Percentiles rank a stretch among this genome's conserved stretches.
These are phyloP conservation scores for Sebastes matsubarae DNA, from an alignment of 2,797 vertebrate species.

Conservation along the genomic window DNA sequence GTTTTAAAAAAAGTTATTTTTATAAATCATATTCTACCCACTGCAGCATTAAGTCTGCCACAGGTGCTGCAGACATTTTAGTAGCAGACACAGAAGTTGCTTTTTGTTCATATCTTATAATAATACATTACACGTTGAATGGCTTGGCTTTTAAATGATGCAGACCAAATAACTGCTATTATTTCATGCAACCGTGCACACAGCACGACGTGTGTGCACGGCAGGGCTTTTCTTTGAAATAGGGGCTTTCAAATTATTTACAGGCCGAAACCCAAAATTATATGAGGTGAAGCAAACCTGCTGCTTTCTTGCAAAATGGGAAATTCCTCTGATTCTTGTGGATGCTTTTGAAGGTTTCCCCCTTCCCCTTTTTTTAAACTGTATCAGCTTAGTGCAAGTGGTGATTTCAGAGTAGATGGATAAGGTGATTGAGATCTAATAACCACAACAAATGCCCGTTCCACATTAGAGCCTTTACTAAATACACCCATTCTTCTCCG, in stretches of 20 bases:
- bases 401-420: slow-evolving; percentile 64
- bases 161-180: slow-evolving; percentile 79
- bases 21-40: no score
- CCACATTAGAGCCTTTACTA: slow-evolving; percentile 54
- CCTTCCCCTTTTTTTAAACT: slow-evolving; percentile 84
- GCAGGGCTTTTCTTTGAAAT: slow-evolving; percentile 81
- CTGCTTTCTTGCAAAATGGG: slow-evolving; percentile 80
- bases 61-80: slow-evolving; percentile 43
- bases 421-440: slow-evolving; percentile 75
- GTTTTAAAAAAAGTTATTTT: no score
- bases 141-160: slow-evolving; percentile 71
- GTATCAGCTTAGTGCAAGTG: slow-evolving; percentile 78
- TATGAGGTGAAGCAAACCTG: slow-evolving; percentile 89
- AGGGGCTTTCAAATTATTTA: slow-evolving; percentile 83
- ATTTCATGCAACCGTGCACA: slow-evolving; percentile 66
- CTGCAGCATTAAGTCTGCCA: slow-evolving; percentile 1
- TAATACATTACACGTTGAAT: slow-evolving; percentile 56
- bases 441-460: slow-evolving; percentile 67
- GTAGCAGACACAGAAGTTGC: slow-evolving; percentile 32
- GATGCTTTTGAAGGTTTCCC: slow-evolving; percentile 83
- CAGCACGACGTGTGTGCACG: slow-evolving; percentile 66
- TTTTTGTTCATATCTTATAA: slow-evolving; percentile 63
- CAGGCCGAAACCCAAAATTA: slow-evolving; percentile 87
- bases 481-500: slow-evolving; percentile 44
- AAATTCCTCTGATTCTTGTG: slow-evolving; percentile 88